These are phyloP conservation scores for Corapipo altera DNA, from an alignment of 2,113 vertebrate species.

Conservation along the genomic window DNA sequence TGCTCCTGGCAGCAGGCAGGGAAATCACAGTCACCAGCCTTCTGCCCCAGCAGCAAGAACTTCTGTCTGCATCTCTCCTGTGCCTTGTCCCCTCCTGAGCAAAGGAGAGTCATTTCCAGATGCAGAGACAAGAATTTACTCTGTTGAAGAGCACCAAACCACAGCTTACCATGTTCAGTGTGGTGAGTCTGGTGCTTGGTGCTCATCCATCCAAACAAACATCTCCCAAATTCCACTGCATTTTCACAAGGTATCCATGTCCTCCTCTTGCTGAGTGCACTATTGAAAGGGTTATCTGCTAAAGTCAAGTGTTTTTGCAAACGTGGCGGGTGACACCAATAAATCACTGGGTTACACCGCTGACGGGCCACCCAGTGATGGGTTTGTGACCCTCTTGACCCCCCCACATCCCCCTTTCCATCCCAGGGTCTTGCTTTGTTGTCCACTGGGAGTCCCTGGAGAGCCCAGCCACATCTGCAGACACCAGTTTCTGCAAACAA, in stretches of 20 bases:
- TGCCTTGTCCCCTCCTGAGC: not conserved
- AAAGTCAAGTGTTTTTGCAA: fast-evolving
- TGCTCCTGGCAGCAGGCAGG: not conserved
- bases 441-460: not conserved
- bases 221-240: not conserved
- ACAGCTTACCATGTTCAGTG: not conserved
- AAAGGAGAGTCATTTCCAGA: not conserved
- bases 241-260: not conserved
- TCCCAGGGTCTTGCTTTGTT: too few species aligned
- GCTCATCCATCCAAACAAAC: not conserved
- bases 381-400: not conserved
- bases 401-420: not conserved
- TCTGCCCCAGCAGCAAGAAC: not conserved
- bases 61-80: not conserved
- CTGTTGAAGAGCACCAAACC: not conserved
- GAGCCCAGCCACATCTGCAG: not conserved
- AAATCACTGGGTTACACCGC: not conserved
- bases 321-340: fast-evolving
- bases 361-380: not conserved
- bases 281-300: not conserved
- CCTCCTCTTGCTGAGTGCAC: not conserved
- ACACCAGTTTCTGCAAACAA: not conserved
- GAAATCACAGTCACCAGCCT: fast-evolving
- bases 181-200: not conserved
- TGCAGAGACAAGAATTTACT: not conserved